Evolutionary conservation across 2,113 vertebrate genomes (phyloP).

Genomic region (Daphoenositta chrysoptera): DNA sequence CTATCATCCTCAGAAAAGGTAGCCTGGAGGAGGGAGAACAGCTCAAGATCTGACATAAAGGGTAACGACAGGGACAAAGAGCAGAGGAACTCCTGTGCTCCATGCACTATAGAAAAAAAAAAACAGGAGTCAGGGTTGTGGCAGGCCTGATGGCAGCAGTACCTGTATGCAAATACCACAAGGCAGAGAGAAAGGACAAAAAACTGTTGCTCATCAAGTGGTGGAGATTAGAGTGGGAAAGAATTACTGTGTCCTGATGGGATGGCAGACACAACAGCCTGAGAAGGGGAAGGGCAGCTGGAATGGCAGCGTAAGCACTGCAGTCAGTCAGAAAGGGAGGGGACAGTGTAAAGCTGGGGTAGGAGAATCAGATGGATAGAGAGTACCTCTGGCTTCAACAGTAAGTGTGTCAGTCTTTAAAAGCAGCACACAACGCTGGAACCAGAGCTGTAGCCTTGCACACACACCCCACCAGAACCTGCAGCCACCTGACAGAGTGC

Average conservation of each 20-base stretch:
- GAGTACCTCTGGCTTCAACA: not conserved
- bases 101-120: rapidly evolving
- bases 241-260: not conserved
- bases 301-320: not conserved
- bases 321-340: not conserved
- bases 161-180: not conserved
- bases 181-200: not conserved
- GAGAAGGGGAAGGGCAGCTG: not conserved
- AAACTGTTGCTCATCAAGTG: not conserved
- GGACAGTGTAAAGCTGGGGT: not conserved
- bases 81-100: not conserved
- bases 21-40: not conserved
- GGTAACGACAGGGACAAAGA: not conserved
- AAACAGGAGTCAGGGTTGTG: not conserved
- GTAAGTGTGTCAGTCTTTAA: not conserved
- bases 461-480: not conserved
- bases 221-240: not conserved
- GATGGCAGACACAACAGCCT: not conserved
- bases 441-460: not conserved
- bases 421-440: not conserved
- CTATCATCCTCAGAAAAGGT: not conserved
- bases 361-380: not conserved
- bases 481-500: not conserved
- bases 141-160: not conserved
- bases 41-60: not conserved